Evolutionary conservation across 2,113 vertebrate species (phyloP), one percentile per base, ranked within the genome.

Genomic region (Hyla sarda): DNA sequence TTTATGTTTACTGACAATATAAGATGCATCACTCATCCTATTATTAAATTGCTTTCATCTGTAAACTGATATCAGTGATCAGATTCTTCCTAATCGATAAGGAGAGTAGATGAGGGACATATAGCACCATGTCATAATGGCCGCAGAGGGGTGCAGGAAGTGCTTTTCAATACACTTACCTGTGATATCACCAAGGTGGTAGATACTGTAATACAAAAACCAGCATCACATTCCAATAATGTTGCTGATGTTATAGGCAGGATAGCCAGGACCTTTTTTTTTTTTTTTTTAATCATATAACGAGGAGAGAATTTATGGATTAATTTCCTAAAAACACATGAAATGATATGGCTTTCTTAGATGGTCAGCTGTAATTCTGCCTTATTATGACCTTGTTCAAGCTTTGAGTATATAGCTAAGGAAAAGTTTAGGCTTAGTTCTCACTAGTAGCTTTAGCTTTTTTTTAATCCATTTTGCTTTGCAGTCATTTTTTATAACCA

Each of bases 1-100:
- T 34, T 41, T 74, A 74, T 71, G 48, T 81, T 82, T 71, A 82
- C 54, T 87, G 54, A 82, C 77, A 74, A 87, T 87, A 82, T 54
- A 86, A 71, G 62, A 80, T 86, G 75, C 73, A 85, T 48, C 41
- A 11, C 19, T 65, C 16, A 11, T 37, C 60, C 30, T 85, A 17
- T 34, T 60, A 67, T 25, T 50, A 45, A 71, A 45, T 86, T 58
- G 60, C 74, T 85, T 85, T 65, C 28, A 25, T 11, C 30, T 72
- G 28, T 80, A 12, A 32, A 52, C 41, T 32, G 48, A 45, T 41
- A 37, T 8, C 28, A 23, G 76, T 30, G 4, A 79, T 25, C 52
- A 45, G 23, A 85, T 52, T 41, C 47, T 41, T 85, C 47, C 58
- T 67, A 62, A 62, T 37, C 47, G 21, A 45, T 32, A 85, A 56